Conservation (phyloP, 2,113 vertebrate species). For the Anser cygnoides region DNA sequence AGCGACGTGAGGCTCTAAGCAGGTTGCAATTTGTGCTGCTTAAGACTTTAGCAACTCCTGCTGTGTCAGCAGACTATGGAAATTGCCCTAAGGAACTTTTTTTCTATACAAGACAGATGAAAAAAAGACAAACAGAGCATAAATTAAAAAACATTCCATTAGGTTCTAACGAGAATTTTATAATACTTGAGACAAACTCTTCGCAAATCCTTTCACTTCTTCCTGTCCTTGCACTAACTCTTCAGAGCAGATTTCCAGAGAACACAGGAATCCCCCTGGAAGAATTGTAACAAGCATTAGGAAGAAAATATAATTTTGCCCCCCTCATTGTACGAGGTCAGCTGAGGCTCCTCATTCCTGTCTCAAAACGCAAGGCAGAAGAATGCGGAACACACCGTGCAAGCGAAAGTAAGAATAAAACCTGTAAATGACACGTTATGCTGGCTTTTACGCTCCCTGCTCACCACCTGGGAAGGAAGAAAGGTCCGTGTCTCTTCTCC, state of each 20-base stretch:
- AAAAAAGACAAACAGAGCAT: neutral
- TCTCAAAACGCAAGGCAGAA: constrained; percentile 5
- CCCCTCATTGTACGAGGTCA: neutral
- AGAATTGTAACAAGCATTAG: neutral
- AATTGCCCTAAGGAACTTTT: neutral
- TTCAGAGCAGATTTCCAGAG: neutral
- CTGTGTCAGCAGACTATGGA: neutral
- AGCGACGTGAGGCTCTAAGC: neutral
- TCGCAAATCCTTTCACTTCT: neutral
- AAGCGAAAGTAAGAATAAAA: neutral
- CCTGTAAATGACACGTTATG: rapidly evolving
- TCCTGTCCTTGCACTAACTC: neutral
- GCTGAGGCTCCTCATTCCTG: neutral
- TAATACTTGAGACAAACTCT: neutral
- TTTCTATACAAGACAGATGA: neutral
- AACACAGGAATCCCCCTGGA: neutral
- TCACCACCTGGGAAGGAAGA: neutral
- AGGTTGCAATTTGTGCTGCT: neutral
- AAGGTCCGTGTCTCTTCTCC: neutral
- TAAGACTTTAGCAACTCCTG: neutral
- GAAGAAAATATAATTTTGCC: neutral
- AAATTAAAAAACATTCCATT: neutral
- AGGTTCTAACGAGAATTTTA: neutral
- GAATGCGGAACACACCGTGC: rapidly evolving
- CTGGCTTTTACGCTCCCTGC: neutral